Evolutionary conservation across 2,113 vertebrate species (phyloP).

Genomic region (Phyllostomus discolor): DNA sequence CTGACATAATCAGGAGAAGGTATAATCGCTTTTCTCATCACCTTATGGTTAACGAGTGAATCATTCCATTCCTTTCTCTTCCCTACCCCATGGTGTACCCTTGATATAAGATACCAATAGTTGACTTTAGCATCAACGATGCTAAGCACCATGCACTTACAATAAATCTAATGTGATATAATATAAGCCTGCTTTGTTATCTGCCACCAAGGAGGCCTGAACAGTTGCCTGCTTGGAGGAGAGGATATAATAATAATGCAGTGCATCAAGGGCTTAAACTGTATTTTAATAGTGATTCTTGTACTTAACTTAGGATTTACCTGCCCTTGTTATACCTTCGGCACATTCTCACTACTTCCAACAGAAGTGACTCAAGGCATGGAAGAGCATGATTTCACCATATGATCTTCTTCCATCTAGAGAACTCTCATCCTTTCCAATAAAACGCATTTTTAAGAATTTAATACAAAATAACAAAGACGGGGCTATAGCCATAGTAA

Average conservation of each 20-base stretch:
- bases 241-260: background rate
- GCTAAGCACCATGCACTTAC: background rate
- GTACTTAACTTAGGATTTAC: background rate
- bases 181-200: background rate
- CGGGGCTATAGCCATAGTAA: background rate
- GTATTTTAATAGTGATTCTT: conserved; percentile 39
- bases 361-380: background rate
- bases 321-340: background rate
- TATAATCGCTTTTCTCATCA: background rate
- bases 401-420: background rate
- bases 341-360: background rate
- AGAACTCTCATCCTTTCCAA: background rate
- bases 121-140: background rate
- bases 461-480: background rate
- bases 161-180: background rate
- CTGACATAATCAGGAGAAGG: background rate
- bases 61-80: background rate
- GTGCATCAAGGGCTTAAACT: background rate
- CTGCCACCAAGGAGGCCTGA: background rate
- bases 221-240: background rate
- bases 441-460: background rate
- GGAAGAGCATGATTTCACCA: background rate
- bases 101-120: background rate
- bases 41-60: background rate
- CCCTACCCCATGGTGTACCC: background rate